These are phyloP conservation scores for Rissa tridactyla DNA, from an alignment of 2,113 vertebrate genomes.

Conservation along the genomic window DNA sequence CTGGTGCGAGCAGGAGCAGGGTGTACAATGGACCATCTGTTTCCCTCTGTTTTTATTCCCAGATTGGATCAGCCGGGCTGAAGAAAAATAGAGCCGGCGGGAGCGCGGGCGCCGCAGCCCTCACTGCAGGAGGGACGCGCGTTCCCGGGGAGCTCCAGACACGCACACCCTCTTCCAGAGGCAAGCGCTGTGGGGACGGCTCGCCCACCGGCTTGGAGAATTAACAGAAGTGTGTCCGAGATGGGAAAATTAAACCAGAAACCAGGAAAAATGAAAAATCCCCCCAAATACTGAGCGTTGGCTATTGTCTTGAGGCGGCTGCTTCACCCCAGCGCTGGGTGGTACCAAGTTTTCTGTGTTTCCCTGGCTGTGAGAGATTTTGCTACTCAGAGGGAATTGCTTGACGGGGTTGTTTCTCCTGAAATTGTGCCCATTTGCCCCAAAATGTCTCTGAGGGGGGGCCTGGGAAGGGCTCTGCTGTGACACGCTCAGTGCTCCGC, in stretches of 20 bases:
- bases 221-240: not conserved
- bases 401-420: not conserved
- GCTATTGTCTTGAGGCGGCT: not conserved
- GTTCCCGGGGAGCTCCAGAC: not conserved
- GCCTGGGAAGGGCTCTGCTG: not conserved
- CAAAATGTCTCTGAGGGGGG: not conserved
- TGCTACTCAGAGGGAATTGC: not conserved
- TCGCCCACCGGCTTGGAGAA: not conserved
- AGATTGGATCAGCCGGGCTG: constrained; percentile 32
- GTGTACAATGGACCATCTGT: constrained; percentile 50
- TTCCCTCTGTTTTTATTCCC: constrained; percentile 65
- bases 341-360: not conserved
- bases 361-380: not conserved
- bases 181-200: not conserved
- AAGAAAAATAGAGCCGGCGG: not conserved
- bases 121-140: not conserved
- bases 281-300: not conserved
- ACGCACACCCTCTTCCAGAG: not conserved
- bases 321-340: not conserved
- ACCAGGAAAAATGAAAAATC: not conserved
- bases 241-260: not conserved
- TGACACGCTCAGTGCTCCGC: accelerated
- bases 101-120: not conserved
- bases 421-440: not conserved
- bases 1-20: not conserved